These are phyloP conservation scores for Chroicocephalus ridibundus DNA, from an alignment of 2,113 vertebrate species.

Conservation along the genomic window DNA sequence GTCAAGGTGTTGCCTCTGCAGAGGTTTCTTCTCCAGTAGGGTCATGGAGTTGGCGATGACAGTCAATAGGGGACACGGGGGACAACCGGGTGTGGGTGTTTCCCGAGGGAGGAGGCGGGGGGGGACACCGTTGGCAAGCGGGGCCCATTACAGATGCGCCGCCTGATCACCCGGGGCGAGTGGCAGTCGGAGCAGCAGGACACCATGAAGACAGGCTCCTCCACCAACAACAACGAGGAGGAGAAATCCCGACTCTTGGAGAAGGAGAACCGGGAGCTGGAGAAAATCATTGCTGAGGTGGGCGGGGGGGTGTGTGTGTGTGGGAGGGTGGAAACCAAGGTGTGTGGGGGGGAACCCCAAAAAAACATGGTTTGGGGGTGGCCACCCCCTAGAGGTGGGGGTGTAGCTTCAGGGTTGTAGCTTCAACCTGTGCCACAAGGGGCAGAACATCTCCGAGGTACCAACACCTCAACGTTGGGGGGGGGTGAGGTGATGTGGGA, in stretches of 20 bases:
- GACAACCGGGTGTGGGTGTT: neutral
- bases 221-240: slow-evolving; percentile 96
- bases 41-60: neutral
- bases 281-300: slow-evolving; percentile 95
- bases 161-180: slow-evolving; percentile 92
- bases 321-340: no score
- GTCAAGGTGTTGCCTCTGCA: neutral
- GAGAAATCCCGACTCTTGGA: slow-evolving; percentile 93
- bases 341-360: neutral
- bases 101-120: no score
- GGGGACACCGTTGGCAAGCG: neutral
- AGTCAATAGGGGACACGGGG: no score
- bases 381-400: no score
- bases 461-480: neutral
- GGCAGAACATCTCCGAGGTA: neutral
- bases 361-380: neutral
- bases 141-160: slow-evolving; percentile 81
- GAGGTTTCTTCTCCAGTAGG: neutral
- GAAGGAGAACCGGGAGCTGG: slow-evolving; percentile 92
- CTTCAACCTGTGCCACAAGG: neutral
- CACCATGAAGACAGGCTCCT: slow-evolving; percentile 94
- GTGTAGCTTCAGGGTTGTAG: no score
- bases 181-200: slow-evolving; percentile 98
- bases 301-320: neutral
- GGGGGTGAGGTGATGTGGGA: neutral